Base-by-base conservation (phyloP, 1,140 invertebrate genomes). In the Plodia interpunctella region DNA sequence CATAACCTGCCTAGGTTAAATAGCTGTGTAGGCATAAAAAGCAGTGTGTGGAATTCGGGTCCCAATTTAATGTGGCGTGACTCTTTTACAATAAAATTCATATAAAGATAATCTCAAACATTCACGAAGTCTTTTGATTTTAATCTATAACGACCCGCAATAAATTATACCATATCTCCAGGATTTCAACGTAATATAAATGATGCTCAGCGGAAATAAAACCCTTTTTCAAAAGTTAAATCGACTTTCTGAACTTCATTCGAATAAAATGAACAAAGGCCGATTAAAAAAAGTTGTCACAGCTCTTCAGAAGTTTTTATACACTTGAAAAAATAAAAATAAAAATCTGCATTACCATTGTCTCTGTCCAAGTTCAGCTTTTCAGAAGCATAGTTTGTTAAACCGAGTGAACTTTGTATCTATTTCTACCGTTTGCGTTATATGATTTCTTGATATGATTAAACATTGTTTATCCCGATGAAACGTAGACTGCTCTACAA, bases 91-190 rank as follows among this genome's bases (percentile, higher is more conserved):
- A 15, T 15, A 15, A 15, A n/a, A 44, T 3, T n/a, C 13, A 44
- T 44, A 44, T 35, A 44, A 44, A 44, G 38, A 2, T 15, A 44
- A 44, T 44, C 38, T 44, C 38, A 2, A 44, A 44, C 38, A 44
- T 44, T 44, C 38, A 57, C 52, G 30, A 10, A 15, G 32, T 21
- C 59, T 50, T 38, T 57, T 57, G 55, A 62, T 62, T 62, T 38
- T 57, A 57, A 62, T 62, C 60, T 62, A 19, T 30, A 32, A 53
- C 51, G 32, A 57, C 17, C 57, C 57, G 51, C 25, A 55, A 63
- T 63, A 59, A 62, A 63, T 63, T 49, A 58, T 51, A 10, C 53
- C 55, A 35, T 63, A 63, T 59, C 61, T 63, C 19, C 20, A 11
- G 51, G 19, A 25, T 53, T 53, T 53, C 51, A 53, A 25, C 51